phyloP scores from a whole-genome alignment of 2,888 invertebrate species.

The Tupiocoris notatus region DNA sequence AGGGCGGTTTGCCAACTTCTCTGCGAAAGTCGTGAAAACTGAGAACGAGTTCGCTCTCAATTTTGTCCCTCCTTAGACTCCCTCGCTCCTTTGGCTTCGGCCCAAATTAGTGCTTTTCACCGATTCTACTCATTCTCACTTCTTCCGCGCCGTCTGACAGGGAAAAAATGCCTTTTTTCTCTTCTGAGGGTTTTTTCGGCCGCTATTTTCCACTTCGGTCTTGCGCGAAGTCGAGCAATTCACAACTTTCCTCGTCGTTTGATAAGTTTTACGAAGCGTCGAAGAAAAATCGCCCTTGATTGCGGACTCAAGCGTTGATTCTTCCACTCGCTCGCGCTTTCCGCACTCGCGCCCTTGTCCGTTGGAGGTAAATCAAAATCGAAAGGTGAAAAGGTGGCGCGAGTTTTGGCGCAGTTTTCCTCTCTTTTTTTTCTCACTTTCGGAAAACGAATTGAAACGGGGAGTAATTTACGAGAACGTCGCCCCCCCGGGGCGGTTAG shows the following conservation, averaged over 20 bases:
- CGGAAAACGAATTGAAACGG: not conserved
- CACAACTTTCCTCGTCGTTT: not conserved
- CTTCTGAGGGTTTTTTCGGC: not conserved
- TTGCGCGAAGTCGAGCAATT: not conserved
- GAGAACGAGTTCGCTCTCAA: not conserved
- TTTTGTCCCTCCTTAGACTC: not conserved
- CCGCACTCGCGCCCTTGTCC: not conserved
- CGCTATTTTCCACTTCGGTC: not conserved
- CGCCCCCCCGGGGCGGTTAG: not conserved
- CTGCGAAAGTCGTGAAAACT: not conserved
- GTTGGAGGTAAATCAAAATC: not conserved
- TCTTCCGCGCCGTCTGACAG: not conserved
- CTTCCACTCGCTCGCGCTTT: not conserved
- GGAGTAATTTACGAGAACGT: not conserved
- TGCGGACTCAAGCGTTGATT: not conserved
- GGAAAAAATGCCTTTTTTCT: not conserved
- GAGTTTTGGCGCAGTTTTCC: too few relatives aligned
- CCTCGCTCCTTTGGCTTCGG: not conserved
- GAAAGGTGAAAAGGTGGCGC: not conserved
- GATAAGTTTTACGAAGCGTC: not conserved
- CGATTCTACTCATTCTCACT: not conserved
- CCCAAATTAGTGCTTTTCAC: not conserved
- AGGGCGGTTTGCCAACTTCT: conserved; percentile 12
- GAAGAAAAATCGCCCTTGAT: not conserved
- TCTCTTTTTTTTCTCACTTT: too few relatives aligned